Conservation (phyloP, 2,888 invertebrate species). For the Ptychoptera contaminata region DNA sequence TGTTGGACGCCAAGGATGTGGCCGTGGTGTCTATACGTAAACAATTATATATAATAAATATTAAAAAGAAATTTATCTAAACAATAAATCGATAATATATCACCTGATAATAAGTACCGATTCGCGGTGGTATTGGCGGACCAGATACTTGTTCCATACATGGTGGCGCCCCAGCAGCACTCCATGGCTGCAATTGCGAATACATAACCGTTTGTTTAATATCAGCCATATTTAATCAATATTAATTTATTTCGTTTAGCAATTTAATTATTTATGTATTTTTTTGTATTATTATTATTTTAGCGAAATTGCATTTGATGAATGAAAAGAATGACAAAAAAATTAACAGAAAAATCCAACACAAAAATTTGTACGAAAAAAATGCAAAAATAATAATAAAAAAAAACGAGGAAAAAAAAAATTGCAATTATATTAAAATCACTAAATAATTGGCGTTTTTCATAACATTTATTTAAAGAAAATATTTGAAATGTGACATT, state of each 20-base stretch:
- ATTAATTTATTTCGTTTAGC: too few species aligned
- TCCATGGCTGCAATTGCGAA: conserved; percentile 64
- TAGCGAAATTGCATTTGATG: not conserved
- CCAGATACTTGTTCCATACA: conserved; percentile 49
- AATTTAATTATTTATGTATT: too few species aligned
- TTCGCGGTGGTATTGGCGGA: conserved; percentile 43
- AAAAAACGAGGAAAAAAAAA: conserved; percentile 1
- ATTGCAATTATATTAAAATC: not conserved
- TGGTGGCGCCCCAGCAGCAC: conserved; percentile 40
- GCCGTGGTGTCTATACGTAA: conserved; percentile 41
- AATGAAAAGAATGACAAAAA: not conserved
- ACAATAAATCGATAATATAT: not conserved
- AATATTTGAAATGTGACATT: too few species aligned
- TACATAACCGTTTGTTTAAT: conserved; percentile 22
- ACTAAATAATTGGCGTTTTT: not conserved
- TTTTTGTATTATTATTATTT: too few species aligned
- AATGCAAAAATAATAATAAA: not conserved
- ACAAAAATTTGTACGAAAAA: not conserved
- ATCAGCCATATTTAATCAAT: conserved; percentile 8
- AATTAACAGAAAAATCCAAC: not conserved
- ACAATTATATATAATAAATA: not conserved
- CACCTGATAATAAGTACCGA: conserved; percentile 47
- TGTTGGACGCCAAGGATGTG: conserved; percentile 66
- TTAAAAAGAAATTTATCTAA: not conserved
- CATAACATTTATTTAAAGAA: too few species aligned